Evolutionary conservation across 2,888 invertebrate species (phyloP).

Genomic region (Fissipunctia ypsillon): DNA sequence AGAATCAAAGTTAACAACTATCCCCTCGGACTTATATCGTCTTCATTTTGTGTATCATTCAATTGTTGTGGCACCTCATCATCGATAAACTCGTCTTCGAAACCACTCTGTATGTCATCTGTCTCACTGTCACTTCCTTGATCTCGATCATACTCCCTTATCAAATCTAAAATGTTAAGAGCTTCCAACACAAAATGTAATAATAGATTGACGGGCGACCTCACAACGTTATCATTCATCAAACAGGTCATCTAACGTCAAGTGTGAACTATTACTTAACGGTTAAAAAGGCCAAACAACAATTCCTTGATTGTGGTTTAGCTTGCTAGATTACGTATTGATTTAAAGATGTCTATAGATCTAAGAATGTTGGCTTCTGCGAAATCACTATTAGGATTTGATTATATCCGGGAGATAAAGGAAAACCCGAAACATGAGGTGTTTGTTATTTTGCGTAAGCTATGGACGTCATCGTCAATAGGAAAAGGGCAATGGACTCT

Average conservation of each 20-base stretch:
- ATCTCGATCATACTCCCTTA: too few relatives aligned
- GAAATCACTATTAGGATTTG: background rate
- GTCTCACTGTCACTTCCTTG: too few relatives aligned
- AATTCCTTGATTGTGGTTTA: conserved; percentile 22
- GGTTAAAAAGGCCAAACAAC: conserved; percentile 29
- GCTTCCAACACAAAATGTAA: conserved; percentile 17
- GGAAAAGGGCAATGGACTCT: conserved; percentile 49
- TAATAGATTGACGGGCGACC: conserved; percentile 38
- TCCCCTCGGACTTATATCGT: too few relatives aligned
- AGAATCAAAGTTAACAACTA: background rate
- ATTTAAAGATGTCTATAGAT: background rate
- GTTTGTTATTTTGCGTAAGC: conserved; percentile 29
- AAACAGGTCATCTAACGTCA: conserved; percentile 33
- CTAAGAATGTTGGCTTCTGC: background rate
- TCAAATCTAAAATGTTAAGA: conserved; percentile 24
- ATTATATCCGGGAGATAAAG: conserved; percentile 30
- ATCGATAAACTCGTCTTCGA: too few relatives aligned
- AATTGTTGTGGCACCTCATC: too few relatives aligned
- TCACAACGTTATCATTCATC: conserved; percentile 52
- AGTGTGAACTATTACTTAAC: conserved; percentile 44
- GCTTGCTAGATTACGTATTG: background rate
- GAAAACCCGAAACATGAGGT: conserved; percentile 23
- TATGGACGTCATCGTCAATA: conserved; percentile 8
- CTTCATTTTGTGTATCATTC: too few relatives aligned
- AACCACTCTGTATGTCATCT: too few relatives aligned